Conservation (phyloP, 2,888 invertebrate genomes). For the Tryphoninae sp. region DNA sequence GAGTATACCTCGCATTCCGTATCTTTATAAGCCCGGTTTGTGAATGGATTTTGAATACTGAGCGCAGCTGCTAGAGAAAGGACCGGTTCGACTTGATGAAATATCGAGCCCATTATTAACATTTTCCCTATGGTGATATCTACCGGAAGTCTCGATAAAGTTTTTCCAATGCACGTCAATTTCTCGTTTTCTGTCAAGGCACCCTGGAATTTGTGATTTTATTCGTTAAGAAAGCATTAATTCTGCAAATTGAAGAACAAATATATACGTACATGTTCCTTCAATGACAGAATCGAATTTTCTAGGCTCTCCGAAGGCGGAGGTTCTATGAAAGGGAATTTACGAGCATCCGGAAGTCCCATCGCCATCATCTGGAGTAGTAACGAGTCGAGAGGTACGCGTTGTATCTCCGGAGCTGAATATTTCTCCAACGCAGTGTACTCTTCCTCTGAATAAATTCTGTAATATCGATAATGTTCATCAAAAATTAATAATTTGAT, state of each 20-base stretch:
- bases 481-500: background rate
- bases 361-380: slow-evolving; percentile 96
- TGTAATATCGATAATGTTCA: slow-evolving; percentile 69
- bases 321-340: slow-evolving; percentile 98
- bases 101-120: slow-evolving; percentile 94
- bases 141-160: slow-evolving; percentile 94
- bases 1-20: slow-evolving; percentile 88
- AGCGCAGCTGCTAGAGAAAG: slow-evolving; percentile 95
- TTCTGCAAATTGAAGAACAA: background rate
- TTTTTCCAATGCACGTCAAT: slow-evolving; percentile 92
- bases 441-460: slow-evolving; percentile 93
- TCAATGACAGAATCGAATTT: slow-evolving; percentile 91
- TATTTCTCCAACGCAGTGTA: slow-evolving; percentile 90
- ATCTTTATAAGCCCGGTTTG: slow-evolving; percentile 93
- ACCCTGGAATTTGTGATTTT: slow-evolving; percentile 82
- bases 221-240: slow-evolving; percentile 33
- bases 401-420: slow-evolving; percentile 95
- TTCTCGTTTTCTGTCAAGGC: slow-evolving; percentile 91
- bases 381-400: slow-evolving; percentile 96
- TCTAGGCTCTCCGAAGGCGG: slow-evolving; percentile 93
- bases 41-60: slow-evolving; percentile 96
- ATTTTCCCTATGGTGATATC: slow-evolving; percentile 98
- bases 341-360: slow-evolving; percentile 94
- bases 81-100: slow-evolving; percentile 93
- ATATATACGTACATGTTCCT: slow-evolving; percentile 87